Evolutionary conservation across 2,888 invertebrate species (phyloP), one percentile per base, ranked within the genome.

Genomic region (Drosophila rellima): DNA sequence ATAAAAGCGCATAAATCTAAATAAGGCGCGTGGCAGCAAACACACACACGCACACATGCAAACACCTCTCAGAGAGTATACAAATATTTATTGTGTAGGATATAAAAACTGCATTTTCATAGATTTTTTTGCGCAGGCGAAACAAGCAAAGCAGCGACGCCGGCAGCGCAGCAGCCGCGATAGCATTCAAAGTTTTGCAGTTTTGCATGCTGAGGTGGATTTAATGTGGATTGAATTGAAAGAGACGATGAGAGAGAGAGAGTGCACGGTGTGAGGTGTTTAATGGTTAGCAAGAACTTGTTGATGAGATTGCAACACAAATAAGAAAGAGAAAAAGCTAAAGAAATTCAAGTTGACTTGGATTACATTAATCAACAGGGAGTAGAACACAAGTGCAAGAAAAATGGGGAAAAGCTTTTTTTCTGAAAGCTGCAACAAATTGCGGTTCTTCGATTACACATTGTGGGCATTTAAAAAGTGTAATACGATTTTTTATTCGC

Each of bases 21-120:
- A 74, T 60, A 73, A 70, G 59, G 55, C 47, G 67, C 63, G 61
- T 56, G 69, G 59, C 59, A 60, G 65, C 54, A 48, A n/a, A 17
- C 39, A 60, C 44, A 50, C 23, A 44, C 20, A 48, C 20, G 7
- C 39, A 45, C 29, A 66, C 18, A 20, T 15, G n/a, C 40, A 40
- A 18, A 52, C 45, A 59, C 17, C 31, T 42, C 31, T 18, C 56
- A 23, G 44, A 54, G 47, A 72, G 50, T 20, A 44, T 52, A 67
- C 51, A 73, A 74, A 76, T 80, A 82, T 77, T 80, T 77, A 79
- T 73, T 78, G 78, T 78, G 78, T 80, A 82, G 80, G 81, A 75
- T 78, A 67, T 60, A 63, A 65, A 74, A 63, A 74, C 64, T 68
- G 71, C 51, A 74, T 69, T 65, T 68, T 23, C 50, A 61, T 44